Evolutionary conservation across 2,888 invertebrate species (phyloP).

Genomic region (Tanytarsus gracilentus): DNA sequence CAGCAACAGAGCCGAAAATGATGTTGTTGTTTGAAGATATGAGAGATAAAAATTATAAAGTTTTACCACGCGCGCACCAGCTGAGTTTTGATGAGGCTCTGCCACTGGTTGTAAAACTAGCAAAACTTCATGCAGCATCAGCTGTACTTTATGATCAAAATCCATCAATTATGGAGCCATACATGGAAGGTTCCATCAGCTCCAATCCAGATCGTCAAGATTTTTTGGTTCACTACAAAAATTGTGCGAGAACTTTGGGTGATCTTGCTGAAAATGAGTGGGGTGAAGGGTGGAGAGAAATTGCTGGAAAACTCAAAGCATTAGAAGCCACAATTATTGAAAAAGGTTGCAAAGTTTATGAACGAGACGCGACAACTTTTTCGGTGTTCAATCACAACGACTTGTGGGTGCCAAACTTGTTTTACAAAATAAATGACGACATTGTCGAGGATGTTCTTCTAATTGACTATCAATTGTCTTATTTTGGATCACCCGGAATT

Average conservation of each 20-base stretch:
- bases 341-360: conserved; percentile 37
- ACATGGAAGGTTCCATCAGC: conserved; percentile 39
- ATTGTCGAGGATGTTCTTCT: conserved; percentile 39
- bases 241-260: conserved; percentile 39
- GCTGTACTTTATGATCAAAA: conserved; percentile 36
- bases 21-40: conserved; percentile 49
- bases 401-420: conserved; percentile 41
- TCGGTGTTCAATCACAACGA: conserved; percentile 40
- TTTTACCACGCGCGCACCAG: conserved; percentile 47
- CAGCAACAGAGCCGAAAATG: conserved; percentile 40
- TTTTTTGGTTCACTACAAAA: conserved; percentile 39
- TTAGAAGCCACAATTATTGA: conserved; percentile 39
- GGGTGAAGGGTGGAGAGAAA: conserved; percentile 39
- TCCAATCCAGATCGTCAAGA: conserved; percentile 40
- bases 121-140: conserved; percentile 50
- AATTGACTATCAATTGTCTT: conserved; percentile 40
- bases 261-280: conserved; percentile 38
- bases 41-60: conserved; percentile 45
- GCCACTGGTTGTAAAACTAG: conserved; percentile 47
- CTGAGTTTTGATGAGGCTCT: conserved; percentile 48
- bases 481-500: conserved; percentile 41
- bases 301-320: conserved; percentile 40
- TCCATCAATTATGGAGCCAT: conserved; percentile 38
- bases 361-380: conserved; percentile 35
- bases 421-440: conserved; percentile 39